Conservation (phyloP, 2,888 invertebrate species). For the Holacanthella duospinosa region DNA sequence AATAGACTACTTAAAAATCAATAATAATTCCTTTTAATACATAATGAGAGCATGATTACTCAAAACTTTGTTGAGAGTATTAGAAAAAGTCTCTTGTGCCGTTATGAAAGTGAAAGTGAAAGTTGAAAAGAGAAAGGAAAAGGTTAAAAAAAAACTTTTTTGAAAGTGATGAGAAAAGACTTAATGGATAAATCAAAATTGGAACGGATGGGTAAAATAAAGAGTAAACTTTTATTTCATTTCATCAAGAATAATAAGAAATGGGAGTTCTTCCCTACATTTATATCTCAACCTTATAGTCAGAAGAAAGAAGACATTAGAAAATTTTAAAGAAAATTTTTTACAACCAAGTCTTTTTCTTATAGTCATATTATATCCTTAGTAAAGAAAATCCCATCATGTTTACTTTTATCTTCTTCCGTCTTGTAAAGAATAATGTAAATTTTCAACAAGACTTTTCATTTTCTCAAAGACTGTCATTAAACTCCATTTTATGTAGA, state of each 20-base stretch:
- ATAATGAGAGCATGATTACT: too few relatives aligned
- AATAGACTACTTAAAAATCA: too few relatives aligned
- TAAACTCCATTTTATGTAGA: not conserved
- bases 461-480: not conserved
- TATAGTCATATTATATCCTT: not conserved
- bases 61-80: not conserved
- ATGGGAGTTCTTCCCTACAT: too few relatives aligned
- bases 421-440: not conserved
- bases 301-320: not conserved
- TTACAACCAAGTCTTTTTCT: not conserved
- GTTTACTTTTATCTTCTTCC: not conserved
- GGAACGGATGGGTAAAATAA: too few relatives aligned
- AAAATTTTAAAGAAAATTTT: not conserved
- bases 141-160: too few relatives aligned
- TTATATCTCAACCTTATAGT: not conserved
- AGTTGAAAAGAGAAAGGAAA: too few relatives aligned
- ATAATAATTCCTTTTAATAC: too few relatives aligned
- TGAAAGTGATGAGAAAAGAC: not conserved
- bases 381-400: not conserved
- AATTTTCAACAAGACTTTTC: not conserved
- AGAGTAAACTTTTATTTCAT: not conserved
- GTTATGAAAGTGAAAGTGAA: too few relatives aligned
- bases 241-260: not conserved
- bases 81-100: not conserved
- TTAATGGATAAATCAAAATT: too few relatives aligned